Base-by-base conservation (phyloP, 2,888 invertebrate species). In the Drosophila neonasuta region DNA sequence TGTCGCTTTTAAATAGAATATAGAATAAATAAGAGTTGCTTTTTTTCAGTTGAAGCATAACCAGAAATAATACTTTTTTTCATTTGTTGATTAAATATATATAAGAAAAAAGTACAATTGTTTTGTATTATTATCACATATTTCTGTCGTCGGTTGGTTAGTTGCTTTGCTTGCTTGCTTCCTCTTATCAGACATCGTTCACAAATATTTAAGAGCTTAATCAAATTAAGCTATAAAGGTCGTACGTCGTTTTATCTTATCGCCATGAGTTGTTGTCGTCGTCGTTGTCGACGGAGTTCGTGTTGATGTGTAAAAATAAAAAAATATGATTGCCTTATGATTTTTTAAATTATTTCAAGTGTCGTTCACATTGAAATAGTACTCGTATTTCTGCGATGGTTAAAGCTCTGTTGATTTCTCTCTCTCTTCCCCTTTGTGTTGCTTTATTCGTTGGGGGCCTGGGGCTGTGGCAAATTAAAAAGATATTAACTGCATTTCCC, bases 191-290 rank as follows among this genome's bases (percentile, higher is more conserved):
- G 64, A 58, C 44, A 64, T 54, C 56, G 51, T 52, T 73, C 70
- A 70, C 58, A 83, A 88, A 88, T 86, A 88, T 88, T 83, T 86
- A 70, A 68, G 77, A 82, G 87, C 84, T 82, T 85, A 84, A 84
- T 84, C 79, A 88, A 84, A 84, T 88, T 88, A 84, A 82, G 88
- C 83, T 77, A 87, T 84, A 84, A 84, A 84, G 88, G 87, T 84
- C 84, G 88, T 88, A 70, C 86, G 75, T 72, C 62, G 79, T 55
- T 74, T 88, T 88, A 84, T 84, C 84, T 84, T 88, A 84, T 84
- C 84, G 54, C 45, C 1, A 30, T 46, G 45, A 36, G 44, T 42
- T 46, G 50, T 24, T 42, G 62, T 51, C 34, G 34, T 9, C 32
- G 34, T 34, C 1, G 51, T 24, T 44, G 63, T 52, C 54, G 48